Evolutionary conservation across 1,140 invertebrate species (phyloP).

Genomic region (Archivesica marissinica): DNA sequence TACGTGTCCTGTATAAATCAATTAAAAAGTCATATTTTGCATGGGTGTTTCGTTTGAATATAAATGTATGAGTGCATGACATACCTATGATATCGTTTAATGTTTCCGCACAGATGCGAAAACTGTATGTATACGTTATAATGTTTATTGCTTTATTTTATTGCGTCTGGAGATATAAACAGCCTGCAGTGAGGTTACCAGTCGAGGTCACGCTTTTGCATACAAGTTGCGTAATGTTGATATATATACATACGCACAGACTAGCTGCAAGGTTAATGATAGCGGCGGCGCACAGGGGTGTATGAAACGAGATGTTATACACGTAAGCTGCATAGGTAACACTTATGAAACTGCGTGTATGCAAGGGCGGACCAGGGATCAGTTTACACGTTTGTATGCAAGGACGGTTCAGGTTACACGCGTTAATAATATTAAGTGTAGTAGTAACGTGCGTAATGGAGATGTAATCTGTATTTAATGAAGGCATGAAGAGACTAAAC

Average conservation of each 20-base stretch:
- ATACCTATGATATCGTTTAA: constrained; percentile 9
- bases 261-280: constrained; percentile 53
- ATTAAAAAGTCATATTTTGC: constrained; percentile 36
- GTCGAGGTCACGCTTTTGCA: constrained; percentile 1
- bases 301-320: no score
- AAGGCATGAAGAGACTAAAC: no score
- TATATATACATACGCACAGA: constrained; percentile 31
- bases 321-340: neutral
- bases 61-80: constrained; percentile 19
- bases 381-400: neutral
- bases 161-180: constrained; percentile 49
- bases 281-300: constrained; percentile 16
- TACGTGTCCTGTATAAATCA: constrained; percentile 13
- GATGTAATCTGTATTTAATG: no score
- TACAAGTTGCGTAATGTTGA: constrained; percentile 50
- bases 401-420: no score
- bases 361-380: neutral
- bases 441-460: no score
- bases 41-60: constrained; percentile 6
- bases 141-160: constrained; percentile 53
- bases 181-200: constrained; percentile 44
- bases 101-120: constrained; percentile 42
- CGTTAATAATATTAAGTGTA: no score
- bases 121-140: constrained; percentile 45
- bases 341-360: neutral